phyloP scores from a whole-genome alignment of 2,113 vertebrate species.

The Himantopus leucocephalus region DNA sequence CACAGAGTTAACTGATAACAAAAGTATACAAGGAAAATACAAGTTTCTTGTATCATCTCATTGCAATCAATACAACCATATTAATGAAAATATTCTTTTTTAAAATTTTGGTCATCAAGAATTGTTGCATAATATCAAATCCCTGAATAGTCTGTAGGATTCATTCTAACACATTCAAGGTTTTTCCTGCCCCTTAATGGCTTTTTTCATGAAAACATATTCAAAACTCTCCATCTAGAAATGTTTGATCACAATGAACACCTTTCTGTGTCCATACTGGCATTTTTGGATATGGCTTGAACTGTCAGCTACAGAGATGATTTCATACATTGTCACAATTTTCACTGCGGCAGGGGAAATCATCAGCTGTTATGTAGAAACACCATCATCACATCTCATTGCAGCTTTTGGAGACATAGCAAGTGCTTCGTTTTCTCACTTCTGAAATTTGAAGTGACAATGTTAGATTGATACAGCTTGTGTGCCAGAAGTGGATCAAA shows the following conservation, averaged over 20 bases:
- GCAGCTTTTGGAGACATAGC: not conserved
- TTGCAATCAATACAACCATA: not conserved
- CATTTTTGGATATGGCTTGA: not conserved
- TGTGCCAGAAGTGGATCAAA: not conserved
- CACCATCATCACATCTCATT: not conserved
- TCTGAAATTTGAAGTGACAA: not conserved
- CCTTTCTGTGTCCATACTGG: not conserved
- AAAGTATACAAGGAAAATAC: not conserved
- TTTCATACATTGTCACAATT: not conserved
- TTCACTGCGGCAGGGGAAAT: not conserved
- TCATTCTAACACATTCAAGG: not conserved
- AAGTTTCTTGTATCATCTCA: not conserved
- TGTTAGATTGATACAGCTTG: not conserved
- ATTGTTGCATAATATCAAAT: not conserved
- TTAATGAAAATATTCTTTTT: fast-evolving
- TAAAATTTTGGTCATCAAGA: not conserved
- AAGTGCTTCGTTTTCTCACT: not conserved
- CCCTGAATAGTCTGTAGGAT: not conserved
- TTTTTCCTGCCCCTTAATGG: not conserved
- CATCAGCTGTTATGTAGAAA: not conserved
- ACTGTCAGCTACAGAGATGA: not conserved
- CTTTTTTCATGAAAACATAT: not conserved
- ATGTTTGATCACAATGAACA: not conserved
- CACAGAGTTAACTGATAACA: not conserved
- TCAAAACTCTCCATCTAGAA: not conserved